Evolutionary conservation across 2,797 vertebrate genomes (phyloP).

Genomic region (Microtus agrestis): DNA sequence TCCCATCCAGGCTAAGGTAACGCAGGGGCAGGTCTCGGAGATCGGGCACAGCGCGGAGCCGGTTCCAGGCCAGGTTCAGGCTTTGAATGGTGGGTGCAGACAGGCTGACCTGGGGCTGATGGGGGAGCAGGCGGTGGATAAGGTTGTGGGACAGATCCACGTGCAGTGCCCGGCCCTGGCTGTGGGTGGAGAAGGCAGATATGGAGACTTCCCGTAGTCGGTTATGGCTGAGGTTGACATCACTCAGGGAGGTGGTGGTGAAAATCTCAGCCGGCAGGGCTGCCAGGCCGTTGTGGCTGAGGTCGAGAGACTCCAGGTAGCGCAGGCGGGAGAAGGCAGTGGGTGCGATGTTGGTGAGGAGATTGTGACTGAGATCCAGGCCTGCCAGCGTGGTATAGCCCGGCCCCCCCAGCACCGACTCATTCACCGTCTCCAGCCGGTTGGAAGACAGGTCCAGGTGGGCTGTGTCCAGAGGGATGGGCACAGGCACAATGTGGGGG

Average conservation of each 20-base stretch:
- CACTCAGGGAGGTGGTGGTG: slow-evolving; percentile 92
- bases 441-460: slow-evolving; percentile 96
- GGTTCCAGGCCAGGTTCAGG: slow-evolving; percentile 94
- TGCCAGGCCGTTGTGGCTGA: slow-evolving; percentile 94
- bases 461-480: slow-evolving; percentile 96
- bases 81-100: slow-evolving; percentile 91
- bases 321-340: slow-evolving; percentile 94
- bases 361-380: slow-evolving; percentile 96
- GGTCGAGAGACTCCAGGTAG: slow-evolving; percentile 96
- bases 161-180: slow-evolving; percentile 90
- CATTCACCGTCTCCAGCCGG: slow-evolving; percentile 91
- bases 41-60: slow-evolving; percentile 88
- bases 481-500: slow-evolving; percentile 91
- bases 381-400: slow-evolving; percentile 97
- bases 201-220: slow-evolving; percentile 90
- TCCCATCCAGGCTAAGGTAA: slow-evolving; percentile 94
- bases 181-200: slow-evolving; percentile 90
- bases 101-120: slow-evolving; percentile 67
- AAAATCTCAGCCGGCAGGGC: slow-evolving; percentile 91
- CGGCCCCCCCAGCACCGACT: slow-evolving; percentile 94
- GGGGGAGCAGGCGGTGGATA: slow-evolving; percentile 86
- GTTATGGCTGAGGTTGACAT: slow-evolving; percentile 96
- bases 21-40: slow-evolving; percentile 92
- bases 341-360: slow-evolving; percentile 90
- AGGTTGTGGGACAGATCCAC: slow-evolving; percentile 95